Evolutionary conservation across 2,888 invertebrate genomes (phyloP), one percentile per base, ranked within the genome.

Genomic region (Luperina nickerlii): DNA sequence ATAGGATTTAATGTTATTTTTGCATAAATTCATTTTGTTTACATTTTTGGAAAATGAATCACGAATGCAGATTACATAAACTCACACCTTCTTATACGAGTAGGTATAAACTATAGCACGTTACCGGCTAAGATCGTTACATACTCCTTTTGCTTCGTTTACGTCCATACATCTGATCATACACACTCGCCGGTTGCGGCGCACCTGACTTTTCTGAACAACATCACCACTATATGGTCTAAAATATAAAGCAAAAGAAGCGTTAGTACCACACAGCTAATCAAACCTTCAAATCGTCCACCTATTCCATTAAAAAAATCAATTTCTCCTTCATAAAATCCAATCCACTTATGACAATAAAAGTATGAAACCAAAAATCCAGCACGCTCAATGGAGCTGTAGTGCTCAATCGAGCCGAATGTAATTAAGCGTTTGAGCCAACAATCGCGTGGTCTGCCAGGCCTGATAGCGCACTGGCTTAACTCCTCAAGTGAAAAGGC

Each of bases 391-490:
- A 93, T 93, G 89, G 90, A 92, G 92, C 91, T 82, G 69, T 92
- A 92, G 92, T 91, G 90, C 90, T 90, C 91, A 89, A 88, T 91
- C 85, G 89, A 92, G 90, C 90, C 90, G 85, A 90, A 90, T 91
- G 91, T 94, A 95, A 95, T 95, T 95, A 94, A 94, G 92, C 93
- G 92, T 91, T 94, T 92, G 92, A 93, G 92, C 93, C 92, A 94
- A 94, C 94, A 94, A 93, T 92, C 92, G 92, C 88, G 91, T 88
- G 92, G 92, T 91, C 92, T 92, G 94, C 91, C 91, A 86, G 90
- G 82, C 81, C 89, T 93, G 94, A 94, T 94, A 94, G 93, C 91
- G 88, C 84, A 83, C 79, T 88, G 90, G 93, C 94, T 94, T 94
- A 94, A 93, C 92, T 92, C 89, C 91, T 92, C 91, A 90, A 92